Evolutionary conservation across 2,888 invertebrate species (phyloP).

Genomic region (Meiosimyza platycephala): DNA sequence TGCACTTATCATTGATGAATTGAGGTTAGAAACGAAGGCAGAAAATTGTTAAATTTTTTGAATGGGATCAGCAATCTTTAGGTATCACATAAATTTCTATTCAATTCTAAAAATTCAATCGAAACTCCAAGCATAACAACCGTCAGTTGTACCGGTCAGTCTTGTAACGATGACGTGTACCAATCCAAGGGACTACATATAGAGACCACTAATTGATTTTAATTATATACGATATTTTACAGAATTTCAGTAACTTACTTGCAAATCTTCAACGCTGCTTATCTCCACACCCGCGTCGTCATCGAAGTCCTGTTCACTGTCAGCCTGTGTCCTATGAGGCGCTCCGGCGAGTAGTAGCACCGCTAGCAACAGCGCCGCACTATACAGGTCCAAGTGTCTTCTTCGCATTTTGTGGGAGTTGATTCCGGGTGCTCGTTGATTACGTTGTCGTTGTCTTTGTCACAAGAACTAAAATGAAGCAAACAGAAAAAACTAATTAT

Average conservation of each 20-base stretch:
- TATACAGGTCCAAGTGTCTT: constrained; percentile 25
- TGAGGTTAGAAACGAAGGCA: constrained; percentile 40
- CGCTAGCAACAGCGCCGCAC: constrained; percentile 18
- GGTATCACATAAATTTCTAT: no score
- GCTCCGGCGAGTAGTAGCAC: constrained; percentile 15
- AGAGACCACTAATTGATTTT: neutral
- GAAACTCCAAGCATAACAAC: neutral
- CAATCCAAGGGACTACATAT: neutral
- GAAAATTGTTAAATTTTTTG: constrained; percentile 7
- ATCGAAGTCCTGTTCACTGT: constrained; percentile 31
- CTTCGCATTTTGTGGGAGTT: constrained; percentile 21
- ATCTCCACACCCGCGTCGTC: constrained; percentile 55
- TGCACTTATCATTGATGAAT: constrained; percentile 24
- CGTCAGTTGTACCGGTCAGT: neutral
- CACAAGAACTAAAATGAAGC: neutral
- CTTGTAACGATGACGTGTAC: constrained; percentile 12
- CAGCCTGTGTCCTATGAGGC: neutral
- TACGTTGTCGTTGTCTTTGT: constrained; percentile 2
- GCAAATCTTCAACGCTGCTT: neutral
- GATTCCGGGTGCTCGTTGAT: neutral
- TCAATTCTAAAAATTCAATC: neutral
- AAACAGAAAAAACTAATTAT: neutral
- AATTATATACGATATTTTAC: neutral
- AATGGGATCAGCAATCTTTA: neutral
- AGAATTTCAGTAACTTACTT: neutral